Base-by-base conservation (phyloP, 2,113 vertebrate genomes). In the Mustela lutreola region DNA sequence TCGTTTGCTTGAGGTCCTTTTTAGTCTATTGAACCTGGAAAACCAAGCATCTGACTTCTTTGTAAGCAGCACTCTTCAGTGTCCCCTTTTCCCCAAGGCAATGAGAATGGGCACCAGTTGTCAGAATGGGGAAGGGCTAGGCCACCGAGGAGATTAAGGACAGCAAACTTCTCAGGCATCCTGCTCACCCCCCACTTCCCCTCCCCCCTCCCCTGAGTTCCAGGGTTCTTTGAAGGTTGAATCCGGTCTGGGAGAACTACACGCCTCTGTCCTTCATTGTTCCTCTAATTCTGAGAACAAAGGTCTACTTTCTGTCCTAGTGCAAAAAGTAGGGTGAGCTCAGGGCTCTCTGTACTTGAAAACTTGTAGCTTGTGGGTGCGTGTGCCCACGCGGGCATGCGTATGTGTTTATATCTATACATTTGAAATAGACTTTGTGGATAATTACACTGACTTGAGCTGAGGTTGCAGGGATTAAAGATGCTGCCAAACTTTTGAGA, bases 321-420 rank as follows among this genome's bases (percentile, higher is more conserved):
- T 58, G 7, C 9, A n/a, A 70, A 76, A 56, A 71, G 56, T 26
- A 65, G 45, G 7, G 67, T 19, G 28, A 83, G 42, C 5, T 26
- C 28, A 42, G 70, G 5, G 33, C 24, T 19, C 60, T 39, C 33
- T 60, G 21, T 5, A 18, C 31, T 39, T 15, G 56, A 31, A 88
- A 36, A 42, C 1, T 0, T 39, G 12, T 36, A 58, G 24, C 48
- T 19, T 5, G 3, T 65, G 39, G 22, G 5, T 16, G 11, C 19
- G 11, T 3, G 18, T 22, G 18, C 9, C 1, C 28, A 31, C 1
- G 4, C 11, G 5, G 5, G 28, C 21, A 11, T 36, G 16, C 21
- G 5, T 26, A 22, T 28, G 50, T n/a, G n/a, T 50, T 33, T 60
- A 70, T 11, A 42, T 36, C 60, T 14, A n/a, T 18, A 53, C 79